Evolutionary conservation across 2,797 vertebrate species (phyloP), one percentile per base, ranked within the genome.

Genomic region (Craterocephalus amniculus): DNA sequence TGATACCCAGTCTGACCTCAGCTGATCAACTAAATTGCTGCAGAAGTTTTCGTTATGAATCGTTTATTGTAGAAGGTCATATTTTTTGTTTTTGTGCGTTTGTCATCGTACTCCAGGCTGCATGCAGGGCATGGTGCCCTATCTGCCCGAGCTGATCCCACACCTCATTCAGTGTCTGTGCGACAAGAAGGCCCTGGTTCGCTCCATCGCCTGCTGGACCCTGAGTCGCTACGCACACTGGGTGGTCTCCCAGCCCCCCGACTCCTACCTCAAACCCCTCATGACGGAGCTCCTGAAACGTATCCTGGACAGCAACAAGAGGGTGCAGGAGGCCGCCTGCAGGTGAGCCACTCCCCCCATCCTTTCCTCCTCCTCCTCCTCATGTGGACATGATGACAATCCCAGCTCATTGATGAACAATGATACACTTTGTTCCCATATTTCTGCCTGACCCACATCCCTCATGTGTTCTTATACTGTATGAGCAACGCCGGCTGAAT

Each of bases 201-300:
- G 97, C 49, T 98, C 97, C 78, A 98, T 98, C 2, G 95, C 97
- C 73, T 98, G 97, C 92, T 98, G 97, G 97, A 98, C 97, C 0
- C 91, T 98, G 70, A 98, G 96, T 88, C 97, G 97, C 63, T 98
- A 98, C 0, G 97, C 97, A 13, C 97, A 98, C 86, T 98, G 97
- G 97, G 97, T 98, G 82, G 97, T 98, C 34, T 95, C 95, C 73
- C 97, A 98, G 89, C 96, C 97, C 0, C 96, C 14, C 8, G 97
- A 93, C 91, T 92, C 95, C 70, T 95, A 96, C 93, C 96, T 98
- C 72, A 98, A 98, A 54, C 97, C 97, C 8, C 94, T 98, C 0
- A 98, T 98, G 97, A 98, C 96, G 0, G 97, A 98, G 89, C 94
- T 99, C 54, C 96, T 99, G 16, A 97, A 97, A 69, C 94, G 97